Percentiles rank a stretch among this genome's conserved stretches.
These are phyloP conservation scores for Hippocampus mohnikei DNA, from an alignment of 2,113 vertebrate species.

Conservation along the genomic window DNA sequence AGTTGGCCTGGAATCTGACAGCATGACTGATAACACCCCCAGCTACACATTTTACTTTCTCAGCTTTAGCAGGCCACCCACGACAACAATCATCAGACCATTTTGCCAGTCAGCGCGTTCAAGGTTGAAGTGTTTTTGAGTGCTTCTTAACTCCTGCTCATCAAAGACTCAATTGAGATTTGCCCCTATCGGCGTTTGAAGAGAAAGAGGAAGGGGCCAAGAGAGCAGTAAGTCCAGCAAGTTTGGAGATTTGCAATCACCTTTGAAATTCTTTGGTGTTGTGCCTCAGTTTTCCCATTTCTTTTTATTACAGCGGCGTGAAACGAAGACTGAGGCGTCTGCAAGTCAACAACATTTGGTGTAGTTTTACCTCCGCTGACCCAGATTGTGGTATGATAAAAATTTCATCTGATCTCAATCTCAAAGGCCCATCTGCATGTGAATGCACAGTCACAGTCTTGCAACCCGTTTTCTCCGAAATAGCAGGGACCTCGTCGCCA, in stretches of 20 bases:
- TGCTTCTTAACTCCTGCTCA: background rate
- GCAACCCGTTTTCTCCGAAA: slow-evolving; percentile 17
- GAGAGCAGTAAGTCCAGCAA: slow-evolving; percentile 11
- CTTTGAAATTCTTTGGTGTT: slow-evolving; percentile 25
- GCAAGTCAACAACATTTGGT: slow-evolving; percentile 21
- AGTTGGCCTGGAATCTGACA: slow-evolving; percentile 56
- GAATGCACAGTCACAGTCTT: slow-evolving; percentile 7
- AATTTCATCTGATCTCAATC: slow-evolving; percentile 45
- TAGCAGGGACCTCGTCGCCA: slow-evolving; percentile 19
- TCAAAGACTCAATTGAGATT: background rate
- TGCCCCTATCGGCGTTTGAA: slow-evolving; percentile 32
- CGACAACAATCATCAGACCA: background rate
- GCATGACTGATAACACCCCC: slow-evolving; percentile 57
- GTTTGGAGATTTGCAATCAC: background rate
- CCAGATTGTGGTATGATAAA: slow-evolving; percentile 50
- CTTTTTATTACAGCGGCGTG: background rate
- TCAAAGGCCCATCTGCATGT: slow-evolving; percentile 5
- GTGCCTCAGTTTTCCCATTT: background rate
- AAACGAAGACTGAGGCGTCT: background rate
- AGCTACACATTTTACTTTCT: slow-evolving; percentile 19
- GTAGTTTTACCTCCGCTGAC: slow-evolving; percentile 33
- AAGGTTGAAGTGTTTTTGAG: slow-evolving; percentile 16
- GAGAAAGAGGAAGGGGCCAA: slow-evolving; percentile 3
- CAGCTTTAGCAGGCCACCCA: background rate
- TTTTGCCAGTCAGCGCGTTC: slow-evolving; percentile 14